Evolutionary conservation across 2,888 invertebrate species (phyloP), one percentile per base, ranked within the genome.

Genomic region (Doris montereyensis): DNA sequence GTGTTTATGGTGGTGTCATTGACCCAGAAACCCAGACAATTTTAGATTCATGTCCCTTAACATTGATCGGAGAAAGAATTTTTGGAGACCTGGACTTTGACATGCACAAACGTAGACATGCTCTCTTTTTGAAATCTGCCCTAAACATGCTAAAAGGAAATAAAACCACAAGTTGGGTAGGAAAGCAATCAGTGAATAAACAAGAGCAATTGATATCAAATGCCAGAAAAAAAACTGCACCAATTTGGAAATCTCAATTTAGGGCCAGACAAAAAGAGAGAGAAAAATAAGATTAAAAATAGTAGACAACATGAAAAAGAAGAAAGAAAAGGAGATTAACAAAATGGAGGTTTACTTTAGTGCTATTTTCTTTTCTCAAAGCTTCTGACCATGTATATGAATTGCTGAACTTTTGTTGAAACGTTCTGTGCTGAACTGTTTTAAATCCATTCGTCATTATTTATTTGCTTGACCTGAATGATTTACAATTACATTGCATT

Each of bases 51-150:
- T 41, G 52, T 41, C 52, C 52, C 5, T 24, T 75, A 24, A 75
- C 75, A 21, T 13, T 41, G 8, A 13, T 41, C 13, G 52, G 52
- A 5, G 52, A 41, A 13, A 41, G 52, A 41, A 5, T 41, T 5
- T 41, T 41, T 41, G 52, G 52, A 13, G 52, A 41, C 13, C 13
- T 41, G 52, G 52, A 41, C 52, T 75, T 26, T 65, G 75, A 75
- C 17, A 2, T 75, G 8, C n/a, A 5, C 1, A 75, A 35, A 34
- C 13, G 65, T 13, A 62, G 65, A 32, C 62, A 75, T 35, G 57
- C 65, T 41, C 52, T 41, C 17, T 17, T 10, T 41, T 41, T 41
- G 52, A 41, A 17, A 17, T 41, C 52, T 10, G 17, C 52, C 17
- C 52, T 41, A 41, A 41, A 41, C 52, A 28, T 17, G 24, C n/a